Conservation (phyloP, 2,888 invertebrate species). For the Brenthis daphne region DNA sequence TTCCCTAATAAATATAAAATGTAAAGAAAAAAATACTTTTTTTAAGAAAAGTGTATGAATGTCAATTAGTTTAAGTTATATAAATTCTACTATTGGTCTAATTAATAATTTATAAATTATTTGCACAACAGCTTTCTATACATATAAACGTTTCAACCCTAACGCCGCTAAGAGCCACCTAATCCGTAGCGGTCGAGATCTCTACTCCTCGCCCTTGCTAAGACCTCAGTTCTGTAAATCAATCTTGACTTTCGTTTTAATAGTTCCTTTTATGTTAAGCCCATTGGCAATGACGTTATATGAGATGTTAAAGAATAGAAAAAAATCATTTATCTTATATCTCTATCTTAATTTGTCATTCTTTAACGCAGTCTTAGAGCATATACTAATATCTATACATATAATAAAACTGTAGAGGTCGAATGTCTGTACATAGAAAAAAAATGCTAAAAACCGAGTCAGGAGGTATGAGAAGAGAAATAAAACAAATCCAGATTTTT, state of each 20-base stretch:
- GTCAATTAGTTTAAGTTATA: no score
- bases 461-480: no score
- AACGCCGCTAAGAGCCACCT: slow-evolving; percentile 42
- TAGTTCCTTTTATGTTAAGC: slow-evolving; percentile 27
- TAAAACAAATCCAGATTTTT: no score
- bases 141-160: slow-evolving; percentile 24
- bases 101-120: not conserved
- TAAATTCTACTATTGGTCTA: no score
- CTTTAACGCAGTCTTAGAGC: not conserved
- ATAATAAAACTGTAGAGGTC: no score
- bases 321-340: not conserved
- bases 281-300: slow-evolving; percentile 1
- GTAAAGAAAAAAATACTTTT: no score
- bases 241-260: slow-evolving; percentile 53
- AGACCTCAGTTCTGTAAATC: slow-evolving; percentile 67
- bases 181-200: slow-evolving; percentile 58
- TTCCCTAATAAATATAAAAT: no score
- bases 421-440: no score
- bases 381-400: no score
- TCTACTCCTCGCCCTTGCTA: slow-evolving; percentile 56
- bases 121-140: not conserved
- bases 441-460: no score
- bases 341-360: not conserved
- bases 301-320: not conserved
- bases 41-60: no score